phyloP scores from a whole-genome alignment of 2,888 invertebrate genomes.

The Lepidocyrtoides sp. region DNA sequence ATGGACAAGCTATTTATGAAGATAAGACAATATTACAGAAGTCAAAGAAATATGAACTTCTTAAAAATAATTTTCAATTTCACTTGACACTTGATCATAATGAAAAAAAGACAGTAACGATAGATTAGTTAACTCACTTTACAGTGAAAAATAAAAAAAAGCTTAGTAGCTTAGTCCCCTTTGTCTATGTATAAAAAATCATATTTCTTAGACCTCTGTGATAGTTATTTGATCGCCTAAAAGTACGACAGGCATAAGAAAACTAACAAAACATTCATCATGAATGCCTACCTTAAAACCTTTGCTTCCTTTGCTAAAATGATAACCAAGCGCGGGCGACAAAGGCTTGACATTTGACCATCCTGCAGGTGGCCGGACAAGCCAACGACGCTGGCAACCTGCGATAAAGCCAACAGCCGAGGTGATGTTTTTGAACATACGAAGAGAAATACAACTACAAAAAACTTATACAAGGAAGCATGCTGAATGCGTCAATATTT shows the following conservation, averaged over 20 bases:
- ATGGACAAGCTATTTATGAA: constrained; percentile 59
- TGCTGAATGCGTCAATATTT: neutral
- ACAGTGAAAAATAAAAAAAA: too few relatives aligned
- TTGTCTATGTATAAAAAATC: constrained; percentile 4
- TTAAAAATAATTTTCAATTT: too few relatives aligned
- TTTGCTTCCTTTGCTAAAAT: constrained; percentile 69
- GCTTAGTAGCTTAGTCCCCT: too few relatives aligned
- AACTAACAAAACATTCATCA: constrained; percentile 35
- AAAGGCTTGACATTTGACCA: constrained; percentile 76
- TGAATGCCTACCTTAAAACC: constrained; percentile 73
- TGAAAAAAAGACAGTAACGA: too few relatives aligned
- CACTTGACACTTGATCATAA: too few relatives aligned
- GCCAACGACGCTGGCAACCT: constrained; percentile 74
- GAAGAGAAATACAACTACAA: constrained; percentile 7
- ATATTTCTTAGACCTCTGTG: neutral
- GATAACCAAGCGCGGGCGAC: constrained; percentile 77
- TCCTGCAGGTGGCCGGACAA: constrained; percentile 74
- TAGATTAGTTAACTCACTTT: too few relatives aligned
- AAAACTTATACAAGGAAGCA: neutral
- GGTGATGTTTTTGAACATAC: constrained; percentile 35
- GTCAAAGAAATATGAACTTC: constrained; percentile 63
- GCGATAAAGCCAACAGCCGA: constrained; percentile 72
- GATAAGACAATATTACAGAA: neutral
- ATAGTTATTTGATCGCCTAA: constrained; percentile 18
- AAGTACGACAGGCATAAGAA: constrained; percentile 36